These are phyloP conservation scores for Anoura caudifer DNA, from an alignment of 2,113 vertebrate species.

Conservation along the genomic window DNA sequence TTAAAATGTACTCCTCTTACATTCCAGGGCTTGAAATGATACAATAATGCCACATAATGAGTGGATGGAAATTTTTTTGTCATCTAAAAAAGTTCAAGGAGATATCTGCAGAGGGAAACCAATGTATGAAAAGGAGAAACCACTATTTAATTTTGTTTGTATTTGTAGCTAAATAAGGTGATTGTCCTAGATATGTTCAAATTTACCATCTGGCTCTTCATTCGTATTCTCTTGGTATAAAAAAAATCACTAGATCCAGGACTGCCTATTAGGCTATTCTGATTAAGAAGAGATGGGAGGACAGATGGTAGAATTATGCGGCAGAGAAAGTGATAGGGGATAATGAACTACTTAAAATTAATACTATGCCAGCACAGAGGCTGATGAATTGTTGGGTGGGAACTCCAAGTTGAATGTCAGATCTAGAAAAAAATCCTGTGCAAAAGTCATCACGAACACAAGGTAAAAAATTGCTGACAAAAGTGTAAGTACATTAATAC, in stretches of 20 bases:
- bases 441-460: neutral
- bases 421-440: neutral
- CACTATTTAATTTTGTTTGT: conserved; percentile 60
- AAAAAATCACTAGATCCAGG: conserved; percentile 41
- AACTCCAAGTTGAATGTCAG: neutral
- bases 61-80: neutral
- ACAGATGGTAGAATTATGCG: conserved; percentile 56
- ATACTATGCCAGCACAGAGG: neutral
- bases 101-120: conserved; percentile 21
- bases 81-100: conserved; percentile 42
- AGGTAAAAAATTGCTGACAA: neutral
- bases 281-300: conserved; percentile 57
- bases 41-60: neutral
- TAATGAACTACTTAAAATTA: conserved; percentile 45
- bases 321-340: neutral
- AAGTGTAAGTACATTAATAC: neutral
- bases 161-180: conserved; percentile 68
- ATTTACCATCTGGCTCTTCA: conserved; percentile 71
- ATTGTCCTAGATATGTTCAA: conserved; percentile 64
- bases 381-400: neutral
- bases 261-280: conserved; percentile 63
- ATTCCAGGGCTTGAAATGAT: neutral
- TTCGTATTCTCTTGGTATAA: conserved; percentile 55
- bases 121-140: neutral
- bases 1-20: neutral